Percentiles rank a stretch among this genome's conserved stretches.
phyloP scores from a whole-genome alignment of 2,797 vertebrate species.

The Chaenodraco wilsoni region DNA sequence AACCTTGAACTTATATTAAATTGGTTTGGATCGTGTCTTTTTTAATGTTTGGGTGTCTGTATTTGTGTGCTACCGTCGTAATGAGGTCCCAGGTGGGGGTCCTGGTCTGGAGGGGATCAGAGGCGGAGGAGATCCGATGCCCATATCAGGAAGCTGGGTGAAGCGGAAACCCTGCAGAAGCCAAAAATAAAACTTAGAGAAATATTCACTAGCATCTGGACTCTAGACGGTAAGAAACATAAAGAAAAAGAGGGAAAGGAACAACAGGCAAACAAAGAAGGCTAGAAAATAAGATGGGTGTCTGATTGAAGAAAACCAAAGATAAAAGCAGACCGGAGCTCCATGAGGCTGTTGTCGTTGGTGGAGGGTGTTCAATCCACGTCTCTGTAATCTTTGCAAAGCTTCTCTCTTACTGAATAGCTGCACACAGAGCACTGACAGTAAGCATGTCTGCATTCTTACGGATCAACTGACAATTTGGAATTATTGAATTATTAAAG shows the following conservation, averaged over 20 bases:
- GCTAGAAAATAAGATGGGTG: not conserved
- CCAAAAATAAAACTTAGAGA: conserved; percentile 21
- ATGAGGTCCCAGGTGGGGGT: conserved; percentile 90
- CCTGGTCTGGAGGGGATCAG: conserved; percentile 93
- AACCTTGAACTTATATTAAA: not conserved
- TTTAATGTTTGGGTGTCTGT: not conserved
- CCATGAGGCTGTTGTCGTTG: conserved; percentile 2
- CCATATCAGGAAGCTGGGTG: conserved; percentile 98
- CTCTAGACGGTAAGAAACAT: not conserved
- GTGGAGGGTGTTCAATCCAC: conserved; percentile 23
- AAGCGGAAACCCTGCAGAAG: conserved; percentile 92
- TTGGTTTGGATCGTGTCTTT: not conserved
- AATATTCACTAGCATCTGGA: not conserved
- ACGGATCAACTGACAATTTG: not conserved
- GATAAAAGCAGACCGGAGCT: conserved; percentile 13
- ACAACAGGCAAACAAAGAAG: not conserved
- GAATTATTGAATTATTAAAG: not conserved
- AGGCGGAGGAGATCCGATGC: conserved; percentile 93
- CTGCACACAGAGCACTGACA: not conserved
- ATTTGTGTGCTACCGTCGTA: conserved; percentile 87
- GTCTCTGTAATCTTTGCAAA: conserved; percentile 38
- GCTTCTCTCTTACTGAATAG: conserved; percentile 23
- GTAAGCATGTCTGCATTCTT: conserved; percentile 5
- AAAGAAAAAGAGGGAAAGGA: not conserved
- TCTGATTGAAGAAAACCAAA: conserved; percentile 13